phyloP scores from a whole-genome alignment of 2,888 invertebrate genomes.

The Atrina japonica region DNA sequence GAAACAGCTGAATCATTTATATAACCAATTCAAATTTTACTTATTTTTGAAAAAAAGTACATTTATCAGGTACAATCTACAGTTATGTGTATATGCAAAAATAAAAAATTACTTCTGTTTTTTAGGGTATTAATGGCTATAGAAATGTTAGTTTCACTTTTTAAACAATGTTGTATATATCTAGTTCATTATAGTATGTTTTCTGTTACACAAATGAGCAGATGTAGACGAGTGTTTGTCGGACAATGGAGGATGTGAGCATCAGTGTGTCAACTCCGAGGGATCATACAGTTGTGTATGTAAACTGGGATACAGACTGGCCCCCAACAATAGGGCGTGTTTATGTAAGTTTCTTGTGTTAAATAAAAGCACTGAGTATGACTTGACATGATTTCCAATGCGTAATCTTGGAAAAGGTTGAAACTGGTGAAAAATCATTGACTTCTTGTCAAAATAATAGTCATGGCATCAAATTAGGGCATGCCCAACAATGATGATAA shows the following conservation, averaged over 20 bases:
- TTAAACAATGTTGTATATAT: slow-evolving; percentile 1
- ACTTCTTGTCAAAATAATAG: too few species aligned
- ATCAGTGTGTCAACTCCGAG: slow-evolving; percentile 84
- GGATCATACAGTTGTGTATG: slow-evolving; percentile 87
- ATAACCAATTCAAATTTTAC: too few species aligned
- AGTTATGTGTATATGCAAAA: too few species aligned
- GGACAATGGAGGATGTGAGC: slow-evolving; percentile 87
- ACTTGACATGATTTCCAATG: not conserved
- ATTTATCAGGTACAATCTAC: too few species aligned
- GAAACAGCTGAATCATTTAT: too few species aligned
- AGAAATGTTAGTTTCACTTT: not conserved
- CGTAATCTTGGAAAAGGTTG: too few species aligned
- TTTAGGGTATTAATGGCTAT: not conserved
- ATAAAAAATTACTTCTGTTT: not conserved
- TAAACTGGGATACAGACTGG: slow-evolving; percentile 79
- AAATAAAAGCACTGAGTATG: not conserved
- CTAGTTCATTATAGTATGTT: not conserved
- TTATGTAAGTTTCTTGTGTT: slow-evolving; percentile 56
- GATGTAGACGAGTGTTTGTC: slow-evolving; percentile 90
- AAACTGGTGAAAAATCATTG: too few species aligned
- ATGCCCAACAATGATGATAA: too few species aligned
- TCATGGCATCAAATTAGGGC: not conserved
- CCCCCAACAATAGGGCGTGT: slow-evolving; percentile 69
- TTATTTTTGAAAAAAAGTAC: too few species aligned
- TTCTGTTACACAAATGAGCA: slow-evolving; percentile 59